Base-by-base conservation (phyloP, 2,888 invertebrate species). In the Notocelia uddmanniana region DNA sequence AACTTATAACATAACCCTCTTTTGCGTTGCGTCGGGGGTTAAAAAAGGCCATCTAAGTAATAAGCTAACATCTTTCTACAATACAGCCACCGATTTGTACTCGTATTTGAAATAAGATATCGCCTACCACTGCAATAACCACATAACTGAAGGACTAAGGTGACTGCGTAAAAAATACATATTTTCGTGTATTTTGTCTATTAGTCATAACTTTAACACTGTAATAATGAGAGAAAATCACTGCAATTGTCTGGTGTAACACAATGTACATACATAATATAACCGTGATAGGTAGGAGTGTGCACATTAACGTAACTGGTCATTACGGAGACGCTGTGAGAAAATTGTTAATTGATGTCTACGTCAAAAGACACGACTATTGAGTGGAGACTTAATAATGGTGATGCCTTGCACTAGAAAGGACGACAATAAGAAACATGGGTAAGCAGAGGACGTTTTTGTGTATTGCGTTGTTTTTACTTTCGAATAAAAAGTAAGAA, bases 141-240 rank as follows among this genome's bases (percentile, higher is more conserved):
- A 23, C 11, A n/a, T 52, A 37, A 54, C 63, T 37, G 37, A 63
- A 52, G 37, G n/a, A 37, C 21, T 52, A 21, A 8, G 21, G 9
- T 21, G 34, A 37, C 23, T 54, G 13, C 41, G 18, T 52, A 64
- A 54, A 64, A 9, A 52, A 52, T 21, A 34, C 52, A 63, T 19
- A 19, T 64, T 54, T 54, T 54, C 64, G 55, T 57, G 26, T 62
- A 48, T 21, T 37, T 58, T 37, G 6, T 68, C n/a, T 64, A 58
- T 59, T 58, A 31, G 18, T 58, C 23, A 63, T 19, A 21, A 31
- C 72, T 8, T 55, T 41, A 55, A 64, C 70, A 63, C 68, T 74
- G 74, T 74, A 74, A 73, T 74, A 76, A 76, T 48, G 59, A 74
- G 74, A 75, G 78, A 79, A 82, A 79, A 81, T 79, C 74, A 54